These are phyloP conservation scores for Cladopsammia gracilis DNA, from an alignment of 64 coral and sea anemone genomes.

Conservation along the genomic window DNA sequence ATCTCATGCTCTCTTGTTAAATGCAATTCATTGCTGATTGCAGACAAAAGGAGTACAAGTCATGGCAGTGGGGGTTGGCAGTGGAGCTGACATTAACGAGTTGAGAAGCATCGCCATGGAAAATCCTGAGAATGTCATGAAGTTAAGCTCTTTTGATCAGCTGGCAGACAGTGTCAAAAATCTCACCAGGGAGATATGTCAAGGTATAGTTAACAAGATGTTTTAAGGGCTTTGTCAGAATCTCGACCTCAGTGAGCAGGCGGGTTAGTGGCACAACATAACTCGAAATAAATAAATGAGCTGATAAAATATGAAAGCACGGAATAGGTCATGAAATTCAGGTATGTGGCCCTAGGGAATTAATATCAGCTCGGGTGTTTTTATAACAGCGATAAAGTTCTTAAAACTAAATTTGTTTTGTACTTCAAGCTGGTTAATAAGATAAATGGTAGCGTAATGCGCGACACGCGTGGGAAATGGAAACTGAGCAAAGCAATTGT, in stretches of 20 bases:
- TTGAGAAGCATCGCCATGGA: conserved; percentile 27
- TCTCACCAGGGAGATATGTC: conserved; percentile 43
- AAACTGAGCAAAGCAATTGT: neutral
- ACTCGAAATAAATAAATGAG: conserved; percentile 19
- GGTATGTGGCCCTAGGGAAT: too few relatives aligned
- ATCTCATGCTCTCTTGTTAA: neutral
- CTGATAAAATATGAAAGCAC: too few relatives aligned
- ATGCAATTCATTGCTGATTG: neutral
- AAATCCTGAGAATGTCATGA: conserved; percentile 36
- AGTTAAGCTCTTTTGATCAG: conserved; percentile 8
- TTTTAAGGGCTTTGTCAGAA: neutral
- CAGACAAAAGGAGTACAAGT: conserved; percentile 37
- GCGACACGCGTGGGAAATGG: too few relatives aligned
- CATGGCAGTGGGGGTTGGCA: conserved; percentile 49
- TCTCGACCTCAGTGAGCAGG: neutral
- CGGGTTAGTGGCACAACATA: too few relatives aligned
- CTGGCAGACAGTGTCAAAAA: conserved; percentile 4
- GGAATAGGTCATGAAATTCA: too few relatives aligned
- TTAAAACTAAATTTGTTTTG: too few relatives aligned
- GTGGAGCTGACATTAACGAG: conserved; percentile 15
- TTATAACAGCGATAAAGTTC: too few relatives aligned
- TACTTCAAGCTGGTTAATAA: too few relatives aligned
- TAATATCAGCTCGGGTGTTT: too few relatives aligned
- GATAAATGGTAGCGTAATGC: too few relatives aligned
- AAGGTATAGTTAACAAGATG: neutral